Percentiles rank a stretch among this genome's conserved stretches.
phyloP scores from a whole-genome alignment of 2,888 invertebrate genomes.

The Smittia sp. region DNA sequence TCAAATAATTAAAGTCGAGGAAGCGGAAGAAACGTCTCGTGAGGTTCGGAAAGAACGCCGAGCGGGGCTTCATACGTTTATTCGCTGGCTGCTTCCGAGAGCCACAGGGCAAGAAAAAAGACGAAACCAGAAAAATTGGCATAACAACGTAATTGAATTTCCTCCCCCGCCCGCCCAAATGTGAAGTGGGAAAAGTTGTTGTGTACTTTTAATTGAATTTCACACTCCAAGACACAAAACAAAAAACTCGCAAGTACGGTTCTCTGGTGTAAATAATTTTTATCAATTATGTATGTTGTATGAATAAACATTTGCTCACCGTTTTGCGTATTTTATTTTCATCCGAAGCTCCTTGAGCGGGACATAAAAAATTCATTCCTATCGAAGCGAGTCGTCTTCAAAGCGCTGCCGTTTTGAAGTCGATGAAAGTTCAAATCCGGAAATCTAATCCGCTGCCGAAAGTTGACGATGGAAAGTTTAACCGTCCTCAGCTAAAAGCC shows the following conservation, averaged over 20 bases:
- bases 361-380: too few relatives aligned
- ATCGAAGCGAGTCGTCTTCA: too few relatives aligned
- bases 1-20: too few relatives aligned
- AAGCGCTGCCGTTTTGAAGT: too few relatives aligned
- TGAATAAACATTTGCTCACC: conserved; percentile 6
- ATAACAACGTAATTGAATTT: conserved; percentile 29
- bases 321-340: too few relatives aligned
- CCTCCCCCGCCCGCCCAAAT: background rate
- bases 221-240: conserved; percentile 20
- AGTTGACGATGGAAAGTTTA: too few relatives aligned
- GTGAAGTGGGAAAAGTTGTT: conserved; percentile 11
- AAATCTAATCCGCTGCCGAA: too few relatives aligned
- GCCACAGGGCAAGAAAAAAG: background rate
- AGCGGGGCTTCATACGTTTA: background rate
- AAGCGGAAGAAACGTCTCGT: too few relatives aligned
- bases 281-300: conserved; percentile 21
- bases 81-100: background rate
- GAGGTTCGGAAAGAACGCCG: too few relatives aligned
- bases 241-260: background rate
- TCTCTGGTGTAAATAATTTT: conserved; percentile 16
- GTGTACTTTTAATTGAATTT: conserved; percentile 34
- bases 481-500: too few relatives aligned
- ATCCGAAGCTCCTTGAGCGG: too few relatives aligned
- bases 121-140: background rate
- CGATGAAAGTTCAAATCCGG: too few relatives aligned